Evolutionary conservation across 2,888 invertebrate species (phyloP).

Genomic region (Boloria euphrosyne): DNA sequence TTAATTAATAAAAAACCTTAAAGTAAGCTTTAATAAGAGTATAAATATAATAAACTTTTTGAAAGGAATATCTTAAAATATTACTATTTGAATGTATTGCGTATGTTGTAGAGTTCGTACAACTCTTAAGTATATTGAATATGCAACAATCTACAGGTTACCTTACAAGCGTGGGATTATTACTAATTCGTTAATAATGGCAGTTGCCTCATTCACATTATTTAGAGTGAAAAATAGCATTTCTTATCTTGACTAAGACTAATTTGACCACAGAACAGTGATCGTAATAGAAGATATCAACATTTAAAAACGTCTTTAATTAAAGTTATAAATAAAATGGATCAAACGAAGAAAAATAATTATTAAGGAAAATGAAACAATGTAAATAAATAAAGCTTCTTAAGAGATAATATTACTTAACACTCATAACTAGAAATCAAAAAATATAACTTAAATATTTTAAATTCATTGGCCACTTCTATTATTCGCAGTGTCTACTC

Average conservation of each 20-base stretch:
- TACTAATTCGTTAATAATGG: constrained; percentile 44
- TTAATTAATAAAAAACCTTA: too few species aligned
- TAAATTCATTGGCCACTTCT: too few species aligned
- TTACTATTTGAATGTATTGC: constrained; percentile 2
- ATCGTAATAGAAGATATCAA: neutral
- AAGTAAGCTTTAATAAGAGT: too few species aligned
- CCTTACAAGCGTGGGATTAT: constrained; percentile 38
- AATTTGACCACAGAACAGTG: constrained; percentile 22
- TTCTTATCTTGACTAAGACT: constrained; percentile 35
- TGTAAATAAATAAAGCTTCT: too few species aligned
- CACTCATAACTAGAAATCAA: too few species aligned
- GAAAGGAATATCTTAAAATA: too few species aligned
- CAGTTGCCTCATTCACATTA: constrained; percentile 41
- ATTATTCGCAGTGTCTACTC: neutral
- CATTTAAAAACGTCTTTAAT: neutral
- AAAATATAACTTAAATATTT: too few species aligned
- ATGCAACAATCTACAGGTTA: constrained; percentile 21
- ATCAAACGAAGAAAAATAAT: too few species aligned
- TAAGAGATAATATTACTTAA: too few species aligned
- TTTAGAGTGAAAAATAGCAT: constrained; percentile 39
- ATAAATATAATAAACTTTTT: too few species aligned
- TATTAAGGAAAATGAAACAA: too few species aligned
- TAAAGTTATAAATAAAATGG: too few species aligned
- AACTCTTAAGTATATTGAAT: constrained; percentile 22
- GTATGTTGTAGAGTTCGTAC: neutral